These are phyloP conservation scores for Drosophila eugracilis DNA, from an alignment of 1,140 invertebrate species.

Conservation along the genomic window DNA sequence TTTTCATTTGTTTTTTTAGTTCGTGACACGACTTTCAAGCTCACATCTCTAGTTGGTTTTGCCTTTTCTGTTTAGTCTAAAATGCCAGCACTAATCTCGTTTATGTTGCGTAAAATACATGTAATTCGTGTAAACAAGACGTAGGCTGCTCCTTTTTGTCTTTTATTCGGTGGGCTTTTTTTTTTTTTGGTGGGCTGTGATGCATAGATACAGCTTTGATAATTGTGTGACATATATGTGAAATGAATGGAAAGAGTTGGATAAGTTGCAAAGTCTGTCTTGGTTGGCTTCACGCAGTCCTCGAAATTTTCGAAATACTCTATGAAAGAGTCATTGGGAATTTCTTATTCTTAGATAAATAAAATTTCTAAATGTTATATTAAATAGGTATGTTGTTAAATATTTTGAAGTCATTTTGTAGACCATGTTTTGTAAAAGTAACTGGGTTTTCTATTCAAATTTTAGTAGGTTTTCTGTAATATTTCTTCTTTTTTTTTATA, in stretches of 20 bases:
- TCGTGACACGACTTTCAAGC: not conserved
- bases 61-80: slow-evolving; percentile 37
- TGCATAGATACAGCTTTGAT: slow-evolving; percentile 78
- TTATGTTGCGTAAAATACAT: slow-evolving; percentile 82
- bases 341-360: not conserved
- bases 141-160: slow-evolving; percentile 30
- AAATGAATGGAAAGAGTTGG: slow-evolving; percentile 50
- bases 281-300: not conserved
- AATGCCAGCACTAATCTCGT: slow-evolving; percentile 78
- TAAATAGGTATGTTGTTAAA: no score
- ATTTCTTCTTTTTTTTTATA: not conserved
- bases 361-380: no score
- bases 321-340: not conserved
- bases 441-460: no score
- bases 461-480: no score
- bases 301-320: not conserved
- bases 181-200: slow-evolving; percentile 22
- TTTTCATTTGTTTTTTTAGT: not conserved
- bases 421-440: no score
- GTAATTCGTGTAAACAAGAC: slow-evolving; percentile 78
- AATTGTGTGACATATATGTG: slow-evolving; percentile 73
- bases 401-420: no score
- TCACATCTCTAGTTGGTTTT: slow-evolving; percentile 1
- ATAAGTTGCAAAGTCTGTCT: slow-evolving; percentile 14
- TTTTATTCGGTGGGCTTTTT: no score